These are phyloP conservation scores for Porites evermanni DNA, from an alignment of 92 coral and sea anemone genomes.

Conservation along the genomic window DNA sequence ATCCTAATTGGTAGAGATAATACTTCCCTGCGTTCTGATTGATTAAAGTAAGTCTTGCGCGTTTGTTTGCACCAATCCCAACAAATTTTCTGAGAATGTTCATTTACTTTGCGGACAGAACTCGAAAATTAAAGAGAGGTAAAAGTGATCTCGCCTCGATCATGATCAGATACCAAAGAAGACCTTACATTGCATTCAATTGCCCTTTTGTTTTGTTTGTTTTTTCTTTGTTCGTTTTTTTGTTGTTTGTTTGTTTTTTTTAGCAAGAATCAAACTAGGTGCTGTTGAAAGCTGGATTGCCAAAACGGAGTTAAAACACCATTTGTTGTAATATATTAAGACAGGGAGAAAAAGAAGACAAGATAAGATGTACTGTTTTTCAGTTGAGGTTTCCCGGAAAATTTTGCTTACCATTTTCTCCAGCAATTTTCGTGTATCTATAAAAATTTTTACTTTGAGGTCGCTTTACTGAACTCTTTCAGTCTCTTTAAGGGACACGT, in stretches of 20 bases:
- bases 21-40: not conserved
- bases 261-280: not conserved
- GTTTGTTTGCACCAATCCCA: not conserved
- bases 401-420: slow-evolving; percentile 36
- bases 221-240: too few species aligned
- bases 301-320: not conserved
- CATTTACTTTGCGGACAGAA: not conserved
- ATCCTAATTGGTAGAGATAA: not conserved
- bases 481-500: slow-evolving; percentile 30
- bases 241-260: too few species aligned
- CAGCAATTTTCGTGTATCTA: slow-evolving; percentile 29
- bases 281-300: not conserved
- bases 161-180: not conserved
- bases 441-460: slow-evolving; percentile 27
- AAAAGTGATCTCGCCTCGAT: not conserved
- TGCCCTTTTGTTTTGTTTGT: not conserved
- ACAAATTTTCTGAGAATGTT: not conserved
- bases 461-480: slow-evolving; percentile 19
- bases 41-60: not conserved
- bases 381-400: slow-evolving; percentile 25
- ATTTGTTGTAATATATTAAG: not conserved
- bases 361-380: not conserved
- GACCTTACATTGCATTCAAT: not conserved
- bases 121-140: not conserved
- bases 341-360: too few species aligned